phyloP scores from a whole-genome alignment of 2,888 invertebrate genomes.

The Masnerella sp. region DNA sequence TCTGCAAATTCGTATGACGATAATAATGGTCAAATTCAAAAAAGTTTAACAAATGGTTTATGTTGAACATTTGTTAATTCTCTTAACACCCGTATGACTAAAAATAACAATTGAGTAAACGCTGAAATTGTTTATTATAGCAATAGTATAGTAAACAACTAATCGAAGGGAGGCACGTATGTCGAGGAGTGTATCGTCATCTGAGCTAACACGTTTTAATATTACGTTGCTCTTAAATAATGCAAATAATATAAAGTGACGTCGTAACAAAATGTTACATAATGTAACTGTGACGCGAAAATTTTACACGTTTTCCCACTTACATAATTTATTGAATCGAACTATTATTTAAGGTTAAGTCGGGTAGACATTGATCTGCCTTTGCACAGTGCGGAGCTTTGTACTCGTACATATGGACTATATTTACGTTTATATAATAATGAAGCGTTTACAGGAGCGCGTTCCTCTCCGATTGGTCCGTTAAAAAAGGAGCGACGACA shows the following conservation, averaged over 20 bases:
- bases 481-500: constrained; percentile 12
- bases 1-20: too few relatives aligned
- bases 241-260: constrained; percentile 22
- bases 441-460: constrained; percentile 2
- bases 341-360: constrained; percentile 29
- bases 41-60: too few relatives aligned
- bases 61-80: too few relatives aligned
- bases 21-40: too few relatives aligned
- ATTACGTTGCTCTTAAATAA: constrained; percentile 10
- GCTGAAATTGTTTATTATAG: too few relatives aligned
- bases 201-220: neutral
- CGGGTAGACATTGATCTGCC: constrained; percentile 20
- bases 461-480: neutral
- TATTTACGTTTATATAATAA: neutral
- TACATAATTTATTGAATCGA: constrained; percentile 25
- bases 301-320: constrained; percentile 13
- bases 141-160: too few relatives aligned
- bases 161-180: too few relatives aligned
- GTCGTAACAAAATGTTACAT: constrained; percentile 9
- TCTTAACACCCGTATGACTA: too few relatives aligned
- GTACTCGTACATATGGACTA: neutral
- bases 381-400: constrained; percentile 2
- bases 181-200: too few relatives aligned
- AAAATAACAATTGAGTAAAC: too few relatives aligned
- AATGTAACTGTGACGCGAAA: constrained; percentile 23